phyloP scores from a whole-genome alignment of 2,113 vertebrate genomes.

The Baryphthengus martii region DNA sequence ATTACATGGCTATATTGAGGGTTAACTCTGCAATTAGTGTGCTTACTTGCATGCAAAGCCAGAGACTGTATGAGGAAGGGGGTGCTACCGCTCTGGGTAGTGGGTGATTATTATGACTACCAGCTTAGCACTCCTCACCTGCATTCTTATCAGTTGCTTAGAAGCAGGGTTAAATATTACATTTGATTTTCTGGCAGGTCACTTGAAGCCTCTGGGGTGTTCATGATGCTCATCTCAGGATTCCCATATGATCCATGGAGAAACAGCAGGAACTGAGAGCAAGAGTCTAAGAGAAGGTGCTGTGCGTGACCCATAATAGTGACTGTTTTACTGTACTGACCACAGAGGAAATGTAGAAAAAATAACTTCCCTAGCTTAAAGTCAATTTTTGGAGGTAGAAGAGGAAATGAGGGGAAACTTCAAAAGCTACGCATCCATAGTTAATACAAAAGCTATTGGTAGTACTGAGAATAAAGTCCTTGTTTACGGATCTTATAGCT shows the following conservation, averaged over 20 bases:
- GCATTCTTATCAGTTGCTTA: not conserved
- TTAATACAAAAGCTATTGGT: not conserved
- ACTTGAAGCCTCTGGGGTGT: not conserved
- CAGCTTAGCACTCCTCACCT: not conserved
- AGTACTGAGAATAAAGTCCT: not conserved
- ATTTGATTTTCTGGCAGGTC: not conserved
- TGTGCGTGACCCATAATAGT: not conserved
- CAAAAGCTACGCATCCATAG: not conserved
- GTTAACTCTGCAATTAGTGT: not conserved
- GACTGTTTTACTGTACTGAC: not conserved
- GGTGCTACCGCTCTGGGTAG: not conserved
- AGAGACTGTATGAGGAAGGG: not conserved
- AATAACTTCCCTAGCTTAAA: not conserved
- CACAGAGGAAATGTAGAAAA: not conserved
- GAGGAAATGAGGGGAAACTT: not conserved
- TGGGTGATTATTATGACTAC: not conserved
- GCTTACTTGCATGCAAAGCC: not conserved
- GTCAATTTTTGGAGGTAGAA: not conserved
- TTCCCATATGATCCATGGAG: not conserved
- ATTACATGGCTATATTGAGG: not conserved
- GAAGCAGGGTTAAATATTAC: not conserved
- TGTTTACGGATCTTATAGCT: not conserved
- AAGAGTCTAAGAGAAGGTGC: not conserved
- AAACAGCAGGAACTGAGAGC: not conserved
- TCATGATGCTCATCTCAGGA: not conserved